Base-by-base conservation (phyloP, 2,797 vertebrate genomes). In the Falco peregrinus region DNA sequence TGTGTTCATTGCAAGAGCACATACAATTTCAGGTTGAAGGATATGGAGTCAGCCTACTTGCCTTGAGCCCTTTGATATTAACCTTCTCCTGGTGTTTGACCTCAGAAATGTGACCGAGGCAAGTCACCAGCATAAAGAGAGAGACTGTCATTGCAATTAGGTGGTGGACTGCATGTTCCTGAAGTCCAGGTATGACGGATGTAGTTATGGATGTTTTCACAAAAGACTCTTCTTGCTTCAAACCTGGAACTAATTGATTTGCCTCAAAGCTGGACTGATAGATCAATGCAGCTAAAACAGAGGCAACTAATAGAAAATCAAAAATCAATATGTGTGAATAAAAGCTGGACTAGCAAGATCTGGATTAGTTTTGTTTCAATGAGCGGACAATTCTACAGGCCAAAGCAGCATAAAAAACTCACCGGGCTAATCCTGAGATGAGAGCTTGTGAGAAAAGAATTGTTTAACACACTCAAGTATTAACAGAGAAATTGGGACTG, bases 1-100 rank as follows among this genome's bases (percentile, higher is more conserved):
- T 5, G 81, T 96, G 65, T 87, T 97, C 71, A 25, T 93, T 20
- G 95, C 93, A 65, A 69, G 70, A 60, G 89, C 95, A 51, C 69
- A 4, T 1, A 63, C 51, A 89, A 37, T 75, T 87, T 90, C 64
- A 75, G 59, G 75, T 65, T 95, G 67, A 39, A 33, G 24, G 77
- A 68, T 77, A 16, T 45, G 59, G 63, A 87, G 21, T 45, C 41
- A 13, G 43, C 89, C 95, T 83, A n/a, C 87, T 83, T 81, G 60
- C 47, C 93, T 95, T 74, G 84, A 97, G 60, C 83, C 80, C 61
- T 90, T 96, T 35, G 70, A 69, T 63, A 94, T 89, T 33, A 54
- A 93, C 51, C 1, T 90, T n/a, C 51, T 35, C 33, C 78, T 95
- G 43, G 51, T 69, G 67, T 95, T 96, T 79, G 84, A 70, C 81